Base-by-base conservation (phyloP, 2,797 vertebrate genomes). In the Lerista edwardsae region DNA sequence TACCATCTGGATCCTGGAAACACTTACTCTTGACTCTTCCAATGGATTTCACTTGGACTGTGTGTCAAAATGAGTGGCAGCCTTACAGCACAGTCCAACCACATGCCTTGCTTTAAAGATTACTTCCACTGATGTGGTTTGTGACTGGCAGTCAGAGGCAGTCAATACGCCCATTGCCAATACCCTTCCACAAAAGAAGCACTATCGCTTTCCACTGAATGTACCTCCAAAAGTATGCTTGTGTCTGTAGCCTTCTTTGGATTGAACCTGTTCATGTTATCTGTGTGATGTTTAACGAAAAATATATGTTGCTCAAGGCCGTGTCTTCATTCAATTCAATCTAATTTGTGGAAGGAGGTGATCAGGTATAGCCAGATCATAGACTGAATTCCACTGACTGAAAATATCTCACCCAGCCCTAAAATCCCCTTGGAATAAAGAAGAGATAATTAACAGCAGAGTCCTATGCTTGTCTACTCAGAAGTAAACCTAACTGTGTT, bases 1-100 rank as follows among this genome's bases (percentile, higher is more conserved):
- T 83, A 59, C n/a, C 25, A 41, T 76, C 11, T 15, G 44, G 27
- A 68, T 65, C 34, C 73, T 68, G 82, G 73, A 83, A 83, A 59
- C 82, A n/a, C 47, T 83, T 83, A 44, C 29, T 41, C 61, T 34
- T 76, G 74, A 69, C 61, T 17, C 17, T 76, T 79, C 61, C 44
- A 79, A 73, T 36, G 34, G 44, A 78, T 62, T 79, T 76, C 73
- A 75, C 36, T 74, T 69, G 67, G 67, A 36, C 34, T 36, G 34
- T 17, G 34, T 75, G 44, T 65, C 72, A 69, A 67, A 69, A 44
- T 3, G 27, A 34, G 23, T 3, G 29, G 21, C 23, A n/a, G 55
- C 47, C 65, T 80, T 47, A 36, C 7, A 14, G n/a, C 21, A 31
- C 68, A 19, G 59, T 29, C 47, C 25, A 75, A 9, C 47, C 36